A percentile compares a stretch with the other conserved stretches of the same genome.
Evolutionary conservation across 2,113 vertebrate species (phyloP).

Genomic region (Elgaria multicarinata): DNA sequence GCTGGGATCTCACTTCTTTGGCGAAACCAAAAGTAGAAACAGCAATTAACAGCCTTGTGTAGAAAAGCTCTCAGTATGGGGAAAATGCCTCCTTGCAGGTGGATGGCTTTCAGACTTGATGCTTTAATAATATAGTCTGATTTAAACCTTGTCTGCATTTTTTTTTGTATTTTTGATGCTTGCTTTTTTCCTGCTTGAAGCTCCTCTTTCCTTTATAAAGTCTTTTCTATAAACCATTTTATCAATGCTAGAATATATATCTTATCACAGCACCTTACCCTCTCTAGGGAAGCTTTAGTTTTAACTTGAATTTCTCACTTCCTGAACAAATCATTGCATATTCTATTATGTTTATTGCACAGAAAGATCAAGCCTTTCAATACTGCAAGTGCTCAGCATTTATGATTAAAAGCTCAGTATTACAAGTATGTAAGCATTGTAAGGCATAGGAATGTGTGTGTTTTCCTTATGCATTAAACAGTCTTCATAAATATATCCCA

Average conservation of each 20-base stretch:
- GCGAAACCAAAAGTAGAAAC: too few relatives aligned
- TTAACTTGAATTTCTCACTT: background rate
- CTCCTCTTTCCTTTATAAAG: background rate
- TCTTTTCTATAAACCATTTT: background rate
- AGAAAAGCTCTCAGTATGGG: too few relatives aligned
- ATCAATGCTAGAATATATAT: background rate
- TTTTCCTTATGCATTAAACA: background rate
- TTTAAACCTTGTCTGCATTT: background rate
- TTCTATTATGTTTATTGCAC: background rate
- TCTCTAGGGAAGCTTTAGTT: background rate
- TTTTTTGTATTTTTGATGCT: background rate
- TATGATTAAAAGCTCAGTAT: background rate
- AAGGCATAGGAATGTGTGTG: background rate
- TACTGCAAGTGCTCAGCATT: background rate
- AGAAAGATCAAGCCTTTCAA: too few relatives aligned
- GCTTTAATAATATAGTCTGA: background rate
- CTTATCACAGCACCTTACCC: background rate
- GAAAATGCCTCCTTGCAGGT: background rate
- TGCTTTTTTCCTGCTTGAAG: background rate
- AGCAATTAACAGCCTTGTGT: too few relatives aligned
- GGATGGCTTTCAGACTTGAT: background rate
- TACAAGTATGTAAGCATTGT: background rate
- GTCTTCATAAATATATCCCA: background rate
- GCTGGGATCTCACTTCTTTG: too few relatives aligned
- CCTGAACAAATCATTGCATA: background rate